These are phyloP conservation scores for Cricetomys ansorgei DNA, from an alignment of 2,113 vertebrate genomes.

Conservation along the genomic window DNA sequence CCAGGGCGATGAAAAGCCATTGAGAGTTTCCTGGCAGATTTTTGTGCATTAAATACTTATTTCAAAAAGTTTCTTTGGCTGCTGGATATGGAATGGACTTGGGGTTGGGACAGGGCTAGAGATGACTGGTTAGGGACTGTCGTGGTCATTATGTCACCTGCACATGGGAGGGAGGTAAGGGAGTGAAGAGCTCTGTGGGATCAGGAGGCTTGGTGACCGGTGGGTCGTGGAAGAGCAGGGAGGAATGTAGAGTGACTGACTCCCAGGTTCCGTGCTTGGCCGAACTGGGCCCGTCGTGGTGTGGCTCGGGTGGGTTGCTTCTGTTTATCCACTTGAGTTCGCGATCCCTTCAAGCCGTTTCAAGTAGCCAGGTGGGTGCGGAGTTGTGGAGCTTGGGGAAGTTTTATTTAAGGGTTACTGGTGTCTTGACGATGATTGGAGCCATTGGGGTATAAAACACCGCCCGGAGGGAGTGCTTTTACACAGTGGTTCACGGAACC, in stretches of 20 bases:
- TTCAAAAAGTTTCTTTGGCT: conserved; percentile 8
- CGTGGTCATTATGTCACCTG: neutral
- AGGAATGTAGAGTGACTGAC: neutral
- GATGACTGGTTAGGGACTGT: neutral
- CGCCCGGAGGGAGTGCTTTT: neutral
- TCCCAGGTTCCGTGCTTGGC: neutral
- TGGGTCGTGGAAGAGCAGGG: no score
- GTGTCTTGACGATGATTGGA: neutral
- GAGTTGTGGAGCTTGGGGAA: neutral
- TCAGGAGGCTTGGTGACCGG: neutral
- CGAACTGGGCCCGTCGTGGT: neutral
- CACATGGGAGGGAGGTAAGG: neutral
- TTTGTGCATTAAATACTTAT: neutral
- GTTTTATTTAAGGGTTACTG: neutral
- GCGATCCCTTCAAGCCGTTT: neutral
- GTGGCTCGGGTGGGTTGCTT: neutral
- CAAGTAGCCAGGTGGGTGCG: neutral
- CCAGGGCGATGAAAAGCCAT: neutral
- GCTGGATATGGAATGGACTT: neutral
- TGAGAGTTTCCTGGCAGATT: neutral
- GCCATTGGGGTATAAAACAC: neutral
- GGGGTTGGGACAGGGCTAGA: neutral
- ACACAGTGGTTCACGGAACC: neutral
- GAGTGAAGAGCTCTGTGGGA: neutral
- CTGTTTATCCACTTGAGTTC: neutral